Percentiles rank a stretch among this genome's conserved stretches.
Evolutionary conservation across 2,113 vertebrate species (phyloP).

Genomic region (Myanophis thanlyinensis): DNA sequence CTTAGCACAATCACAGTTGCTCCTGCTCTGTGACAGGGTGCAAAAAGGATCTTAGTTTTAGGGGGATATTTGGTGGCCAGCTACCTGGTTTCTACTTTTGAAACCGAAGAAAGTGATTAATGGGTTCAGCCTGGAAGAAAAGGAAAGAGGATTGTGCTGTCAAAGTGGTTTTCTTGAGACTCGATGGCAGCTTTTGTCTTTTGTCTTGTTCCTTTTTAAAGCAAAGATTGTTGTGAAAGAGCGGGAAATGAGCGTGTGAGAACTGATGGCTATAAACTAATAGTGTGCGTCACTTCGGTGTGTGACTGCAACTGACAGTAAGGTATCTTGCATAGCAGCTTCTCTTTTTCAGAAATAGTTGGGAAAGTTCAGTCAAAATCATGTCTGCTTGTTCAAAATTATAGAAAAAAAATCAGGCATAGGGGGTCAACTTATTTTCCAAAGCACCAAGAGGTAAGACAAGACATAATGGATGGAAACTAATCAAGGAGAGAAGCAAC

Average conservation of each 20-base stretch:
- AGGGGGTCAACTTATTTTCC: not conserved
- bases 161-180: slow-evolving; percentile 41
- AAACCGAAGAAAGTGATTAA: slow-evolving; percentile 54
- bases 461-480: not conserved
- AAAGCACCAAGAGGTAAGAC: not conserved
- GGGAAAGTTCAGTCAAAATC: not conserved
- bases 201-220: not conserved
- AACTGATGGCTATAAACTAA: not conserved
- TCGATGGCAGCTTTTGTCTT: slow-evolving; percentile 38
- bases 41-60: slow-evolving; percentile 37
- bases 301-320: not conserved
- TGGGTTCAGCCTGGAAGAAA: slow-evolving; percentile 40
- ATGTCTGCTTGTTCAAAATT: slow-evolving; percentile 7
- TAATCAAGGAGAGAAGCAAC: not conserved
- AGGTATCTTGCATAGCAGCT: not conserved
- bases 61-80: slow-evolving; percentile 27
- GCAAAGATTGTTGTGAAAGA: slow-evolving; percentile 45
- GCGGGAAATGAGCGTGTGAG: slow-evolving; percentile 27
- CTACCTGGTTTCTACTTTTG: slow-evolving; percentile 51
- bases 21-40: slow-evolving; percentile 48
- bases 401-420: not conserved
- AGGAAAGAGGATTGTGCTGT: slow-evolving; percentile 31
- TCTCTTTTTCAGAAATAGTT: not conserved
- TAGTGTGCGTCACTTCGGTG: not conserved
- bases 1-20: slow-evolving; percentile 53